phyloP scores from a whole-genome alignment of 2,113 vertebrate species.

The Muntiacus reevesi region DNA sequence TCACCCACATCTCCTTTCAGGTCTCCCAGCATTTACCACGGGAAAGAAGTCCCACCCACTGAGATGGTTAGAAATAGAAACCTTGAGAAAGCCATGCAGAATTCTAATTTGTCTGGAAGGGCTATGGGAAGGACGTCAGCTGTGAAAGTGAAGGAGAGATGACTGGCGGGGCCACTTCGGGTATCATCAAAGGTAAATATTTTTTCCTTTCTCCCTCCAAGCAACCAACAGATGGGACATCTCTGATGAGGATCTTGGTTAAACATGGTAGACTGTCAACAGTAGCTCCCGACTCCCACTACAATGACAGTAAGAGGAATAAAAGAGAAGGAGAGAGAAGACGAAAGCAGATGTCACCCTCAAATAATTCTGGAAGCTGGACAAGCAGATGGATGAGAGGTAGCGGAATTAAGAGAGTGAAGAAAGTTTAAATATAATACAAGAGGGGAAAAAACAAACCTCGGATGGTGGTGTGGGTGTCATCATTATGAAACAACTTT shows the following conservation, averaged over 20 bases:
- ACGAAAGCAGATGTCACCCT: not conserved
- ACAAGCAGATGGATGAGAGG: slow-evolving; percentile 49
- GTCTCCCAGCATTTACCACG: not conserved
- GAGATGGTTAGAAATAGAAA: not conserved
- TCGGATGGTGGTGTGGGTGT: not conserved
- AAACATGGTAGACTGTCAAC: not conserved
- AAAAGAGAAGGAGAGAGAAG: not conserved
- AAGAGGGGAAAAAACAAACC: not conserved
- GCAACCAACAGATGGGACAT: not conserved
- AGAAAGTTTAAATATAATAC: slow-evolving; percentile 26
- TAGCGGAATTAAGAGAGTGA: not conserved
- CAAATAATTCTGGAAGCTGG: not conserved
- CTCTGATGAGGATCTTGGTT: not conserved
- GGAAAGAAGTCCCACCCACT: not conserved
- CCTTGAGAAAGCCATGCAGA: not conserved
- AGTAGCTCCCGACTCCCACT: not conserved
- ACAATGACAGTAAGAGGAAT: not conserved
- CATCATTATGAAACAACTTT: not conserved
- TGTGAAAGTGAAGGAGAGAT: not conserved
- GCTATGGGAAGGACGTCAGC: not conserved
- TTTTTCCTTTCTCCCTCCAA: not conserved
- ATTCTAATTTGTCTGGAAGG: not conserved
- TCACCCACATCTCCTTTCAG: not conserved
- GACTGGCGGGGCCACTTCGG: not conserved
- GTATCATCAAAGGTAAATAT: not conserved